Conservation (phyloP, 1,140 invertebrate species). For the Batillaria attramentaria region DNA sequence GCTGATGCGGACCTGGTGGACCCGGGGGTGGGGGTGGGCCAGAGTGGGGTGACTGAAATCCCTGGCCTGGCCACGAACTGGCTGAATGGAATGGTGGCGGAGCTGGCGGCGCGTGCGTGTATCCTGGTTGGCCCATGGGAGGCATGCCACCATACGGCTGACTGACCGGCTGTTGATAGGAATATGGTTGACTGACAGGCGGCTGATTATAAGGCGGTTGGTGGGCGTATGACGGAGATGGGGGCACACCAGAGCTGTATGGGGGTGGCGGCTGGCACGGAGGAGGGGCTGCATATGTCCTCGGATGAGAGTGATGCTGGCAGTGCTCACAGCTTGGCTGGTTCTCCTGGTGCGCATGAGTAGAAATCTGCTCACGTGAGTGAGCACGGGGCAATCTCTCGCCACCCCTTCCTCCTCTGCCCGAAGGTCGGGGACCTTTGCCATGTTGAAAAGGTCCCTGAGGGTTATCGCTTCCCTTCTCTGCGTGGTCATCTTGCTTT, state of each 20-base stretch:
- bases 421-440: too few relatives aligned
- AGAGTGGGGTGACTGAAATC: not conserved
- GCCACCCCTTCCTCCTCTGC: not conserved
- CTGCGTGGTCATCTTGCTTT: not conserved
- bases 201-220: not conserved
- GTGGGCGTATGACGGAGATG: not conserved
- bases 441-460: too few relatives aligned
- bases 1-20: not conserved
- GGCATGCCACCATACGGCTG: not conserved
- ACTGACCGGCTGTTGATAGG: not conserved
- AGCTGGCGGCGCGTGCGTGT: not conserved
- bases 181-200: not conserved
- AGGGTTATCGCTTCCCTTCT: not conserved
- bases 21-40: not conserved
- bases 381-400: not conserved
- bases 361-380: not conserved
- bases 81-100: not conserved
- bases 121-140: not conserved
- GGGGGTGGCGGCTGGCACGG: not conserved
- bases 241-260: not conserved
- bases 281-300: too few relatives aligned
- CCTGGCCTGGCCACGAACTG: not conserved
- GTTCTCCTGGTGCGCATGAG: not conserved
- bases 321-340: not conserved
- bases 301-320: not conserved